Evolutionary conservation across 1,140 invertebrate genomes (phyloP).

Genomic region (Ceratoteleas bidentatus): DNA sequence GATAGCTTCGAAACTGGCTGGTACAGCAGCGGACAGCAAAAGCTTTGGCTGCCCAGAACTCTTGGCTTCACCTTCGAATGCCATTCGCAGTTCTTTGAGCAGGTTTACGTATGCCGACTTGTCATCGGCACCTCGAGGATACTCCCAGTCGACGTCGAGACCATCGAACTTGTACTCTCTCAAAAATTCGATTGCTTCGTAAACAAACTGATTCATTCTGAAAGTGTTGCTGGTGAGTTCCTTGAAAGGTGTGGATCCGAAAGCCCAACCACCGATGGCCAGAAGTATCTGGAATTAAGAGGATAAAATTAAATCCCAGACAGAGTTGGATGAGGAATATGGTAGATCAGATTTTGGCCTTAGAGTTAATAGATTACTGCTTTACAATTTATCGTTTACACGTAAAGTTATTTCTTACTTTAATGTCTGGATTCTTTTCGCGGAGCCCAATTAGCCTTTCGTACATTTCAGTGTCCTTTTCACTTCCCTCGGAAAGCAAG

Average conservation of each 20-base stretch:
- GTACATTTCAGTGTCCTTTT: conserved; percentile 92
- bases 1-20: conserved; percentile 95
- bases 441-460: conserved; percentile 92
- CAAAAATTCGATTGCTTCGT: conserved; percentile 95
- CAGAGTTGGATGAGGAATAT: neutral
- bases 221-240: conserved; percentile 94
- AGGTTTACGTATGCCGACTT: conserved; percentile 88
- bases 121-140: conserved; percentile 94
- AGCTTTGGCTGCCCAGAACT: conserved; percentile 85
- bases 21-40: conserved; percentile 93
- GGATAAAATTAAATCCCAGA: too few relatives aligned
- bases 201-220: conserved; percentile 97
- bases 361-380: neutral
- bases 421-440: conserved; percentile 94
- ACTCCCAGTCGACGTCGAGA: conserved; percentile 98
- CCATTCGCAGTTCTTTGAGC: conserved; percentile 90
- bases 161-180: conserved; percentile 96
- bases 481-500: conserved; percentile 88
- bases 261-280: conserved; percentile 97
- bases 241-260: conserved; percentile 95
- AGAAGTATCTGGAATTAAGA: conserved; percentile 85
- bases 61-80: conserved; percentile 93
- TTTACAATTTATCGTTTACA: too few relatives aligned
- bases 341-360: neutral
- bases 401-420: conserved; percentile 80